Evolutionary conservation across 2,888 invertebrate species (phyloP).

Genomic region (Andricus quercusramuli): DNA sequence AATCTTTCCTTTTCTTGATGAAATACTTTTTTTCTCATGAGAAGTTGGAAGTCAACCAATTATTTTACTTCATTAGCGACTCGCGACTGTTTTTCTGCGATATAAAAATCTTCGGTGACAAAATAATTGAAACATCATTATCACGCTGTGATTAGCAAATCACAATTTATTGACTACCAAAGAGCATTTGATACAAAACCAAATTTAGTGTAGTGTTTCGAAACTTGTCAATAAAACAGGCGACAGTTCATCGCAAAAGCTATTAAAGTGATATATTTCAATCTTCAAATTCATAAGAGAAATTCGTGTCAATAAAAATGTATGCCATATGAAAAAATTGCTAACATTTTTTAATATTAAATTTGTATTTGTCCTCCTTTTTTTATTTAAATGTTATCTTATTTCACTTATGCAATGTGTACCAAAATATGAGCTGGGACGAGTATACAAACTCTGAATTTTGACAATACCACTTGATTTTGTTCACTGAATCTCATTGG

Average conservation of each 20-base stretch:
- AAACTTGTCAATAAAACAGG: constrained; percentile 1
- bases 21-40: background rate
- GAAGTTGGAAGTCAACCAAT: background rate
- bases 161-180: background rate
- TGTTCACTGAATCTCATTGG: background rate
- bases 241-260: background rate
- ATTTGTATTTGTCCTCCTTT: no score
- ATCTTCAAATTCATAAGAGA: background rate
- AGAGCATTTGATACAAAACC: background rate
- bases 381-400: no score
- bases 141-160: background rate
- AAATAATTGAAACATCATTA: background rate
- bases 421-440: no score
- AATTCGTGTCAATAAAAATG: no score
- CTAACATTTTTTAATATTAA: no score
- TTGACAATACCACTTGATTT: no score
- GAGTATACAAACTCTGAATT: no score
- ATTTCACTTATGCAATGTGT: no score
- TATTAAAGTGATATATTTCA: background rate
- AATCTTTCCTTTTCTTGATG: background rate
- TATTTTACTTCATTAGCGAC: background rate
- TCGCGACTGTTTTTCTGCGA: background rate
- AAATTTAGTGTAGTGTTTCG: background rate
- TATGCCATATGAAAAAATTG: background rate
- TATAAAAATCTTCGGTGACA: background rate